Conservation (phyloP, 2,888 invertebrate species). For the Coecobrya sp. region DNA sequence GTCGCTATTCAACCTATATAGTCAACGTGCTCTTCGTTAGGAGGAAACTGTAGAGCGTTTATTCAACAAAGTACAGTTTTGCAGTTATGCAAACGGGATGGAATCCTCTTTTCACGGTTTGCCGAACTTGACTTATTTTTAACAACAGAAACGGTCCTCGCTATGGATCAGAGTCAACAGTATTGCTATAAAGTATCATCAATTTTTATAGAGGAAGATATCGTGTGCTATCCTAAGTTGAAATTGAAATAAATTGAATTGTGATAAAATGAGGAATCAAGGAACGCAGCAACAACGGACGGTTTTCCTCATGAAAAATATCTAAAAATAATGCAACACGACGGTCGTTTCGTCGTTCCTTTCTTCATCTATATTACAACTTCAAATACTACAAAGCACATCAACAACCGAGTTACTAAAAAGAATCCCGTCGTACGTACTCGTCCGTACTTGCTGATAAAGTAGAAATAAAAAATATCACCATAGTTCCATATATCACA, state of each 20-base stretch:
- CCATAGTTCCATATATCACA: neutral
- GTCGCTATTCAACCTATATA: neutral
- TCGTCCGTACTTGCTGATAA: neutral
- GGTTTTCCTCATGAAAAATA: constrained; percentile 38
- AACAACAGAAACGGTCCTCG: neutral
- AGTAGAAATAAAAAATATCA: neutral
- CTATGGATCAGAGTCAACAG: neutral
- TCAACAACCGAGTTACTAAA: neutral
- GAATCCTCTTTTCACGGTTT: neutral
- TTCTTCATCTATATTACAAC: neutral
- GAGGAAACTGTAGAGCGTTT: neutral
- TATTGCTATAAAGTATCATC: neutral
- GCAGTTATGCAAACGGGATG: neutral
- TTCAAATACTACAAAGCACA: neutral
- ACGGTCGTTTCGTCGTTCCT: neutral
- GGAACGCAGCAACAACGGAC: neutral
- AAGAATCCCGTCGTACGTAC: neutral
- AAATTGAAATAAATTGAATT: constrained; percentile 32
- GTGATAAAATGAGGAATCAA: neutral
- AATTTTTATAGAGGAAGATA: neutral
- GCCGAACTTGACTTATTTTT: constrained; percentile 41
- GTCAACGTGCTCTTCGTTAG: neutral
- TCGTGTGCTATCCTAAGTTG: neutral
- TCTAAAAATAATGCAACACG: constrained; percentile 53
- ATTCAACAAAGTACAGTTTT: neutral